These are phyloP conservation scores for Latrodectus geometricus DNA, from an alignment of 1,140 invertebrate species.

Conservation along the genomic window DNA sequence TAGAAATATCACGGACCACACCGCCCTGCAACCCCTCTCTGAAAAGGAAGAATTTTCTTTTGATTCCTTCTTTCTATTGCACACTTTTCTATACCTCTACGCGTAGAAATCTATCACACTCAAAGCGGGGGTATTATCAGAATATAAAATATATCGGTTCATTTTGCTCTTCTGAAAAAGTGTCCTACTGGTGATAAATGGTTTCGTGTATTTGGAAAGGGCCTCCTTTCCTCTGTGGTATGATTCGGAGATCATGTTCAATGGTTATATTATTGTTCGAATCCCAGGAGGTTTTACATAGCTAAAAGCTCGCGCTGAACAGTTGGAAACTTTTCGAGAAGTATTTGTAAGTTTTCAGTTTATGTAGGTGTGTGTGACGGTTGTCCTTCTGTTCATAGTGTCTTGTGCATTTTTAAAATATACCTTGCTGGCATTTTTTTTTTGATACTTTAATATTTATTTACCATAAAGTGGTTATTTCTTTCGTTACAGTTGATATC, in stretches of 20 bases:
- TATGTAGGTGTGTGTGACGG: background rate
- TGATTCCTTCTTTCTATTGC: background rate
- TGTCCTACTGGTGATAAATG: constrained; percentile 29
- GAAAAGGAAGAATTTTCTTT: background rate
- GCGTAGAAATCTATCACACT: constrained; percentile 37
- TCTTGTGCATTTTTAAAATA: no score
- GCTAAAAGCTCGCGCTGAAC: background rate
- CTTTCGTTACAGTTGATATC: no score
- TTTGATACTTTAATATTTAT: no score
- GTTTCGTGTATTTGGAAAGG: constrained; percentile 22
- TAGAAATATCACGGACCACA: constrained; percentile 24
- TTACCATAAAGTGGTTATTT: no score
- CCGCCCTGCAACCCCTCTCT: background rate
- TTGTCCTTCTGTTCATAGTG: background rate
- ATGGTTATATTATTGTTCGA: constrained; percentile 38
- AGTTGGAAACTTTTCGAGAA: constrained; percentile 42
- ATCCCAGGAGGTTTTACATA: background rate
- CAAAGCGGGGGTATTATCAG: constrained; percentile 48
- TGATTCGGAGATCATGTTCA: constrained; percentile 19
- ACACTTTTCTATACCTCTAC: constrained; percentile 3
- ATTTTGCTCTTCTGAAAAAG: constrained; percentile 24
- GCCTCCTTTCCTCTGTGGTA: background rate
- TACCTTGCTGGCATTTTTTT: no score
- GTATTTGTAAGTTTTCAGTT: constrained; percentile 27
- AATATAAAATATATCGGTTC: constrained; percentile 60